Conservation (phyloP, 2,888 invertebrate genomes). For the Tinea trinotella region DNA sequence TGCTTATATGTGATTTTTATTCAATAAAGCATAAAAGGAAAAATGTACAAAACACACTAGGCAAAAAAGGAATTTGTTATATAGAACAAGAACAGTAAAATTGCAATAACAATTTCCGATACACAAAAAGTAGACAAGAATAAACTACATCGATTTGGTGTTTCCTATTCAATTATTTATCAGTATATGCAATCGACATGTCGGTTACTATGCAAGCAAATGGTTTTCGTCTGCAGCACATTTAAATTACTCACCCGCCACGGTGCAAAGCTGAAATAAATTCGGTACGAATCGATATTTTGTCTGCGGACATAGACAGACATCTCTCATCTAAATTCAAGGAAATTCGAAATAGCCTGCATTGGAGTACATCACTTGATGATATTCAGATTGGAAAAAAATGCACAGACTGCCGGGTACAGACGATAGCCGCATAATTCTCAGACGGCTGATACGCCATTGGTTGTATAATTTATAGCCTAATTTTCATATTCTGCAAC, state of each 20-base stretch:
- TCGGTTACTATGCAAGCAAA: conserved; percentile 28
- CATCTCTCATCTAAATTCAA: conserved; percentile 65
- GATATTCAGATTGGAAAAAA: conserved; percentile 62
- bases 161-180: conserved; percentile 10
- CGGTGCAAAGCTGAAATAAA: conserved; percentile 54
- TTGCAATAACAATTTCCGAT: too few species aligned
- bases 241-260: conserved; percentile 45
- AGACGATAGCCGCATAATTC: conserved; percentile 56
- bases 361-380: conserved; percentile 59
- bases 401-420: conserved; percentile 63
- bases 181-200: conserved; percentile 7
- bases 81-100: not conserved
- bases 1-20: not conserved
- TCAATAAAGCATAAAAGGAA: not conserved
- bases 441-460: conserved; percentile 32
- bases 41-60: too few species aligned
- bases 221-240: conserved; percentile 65
- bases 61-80: too few species aligned
- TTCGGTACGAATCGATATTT: conserved; percentile 33
- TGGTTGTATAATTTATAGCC: conserved; percentile 23
- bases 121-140: not conserved
- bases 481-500: conserved; percentile 68
- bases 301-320: conserved; percentile 41
- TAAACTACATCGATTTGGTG: not conserved
- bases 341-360: conserved; percentile 65